A percentile compares a stretch with the other conserved stretches of the same genome.
Evolutionary conservation across 1,140 invertebrate species (phyloP).

Genomic region (Pachypeltis micranthus): DNA sequence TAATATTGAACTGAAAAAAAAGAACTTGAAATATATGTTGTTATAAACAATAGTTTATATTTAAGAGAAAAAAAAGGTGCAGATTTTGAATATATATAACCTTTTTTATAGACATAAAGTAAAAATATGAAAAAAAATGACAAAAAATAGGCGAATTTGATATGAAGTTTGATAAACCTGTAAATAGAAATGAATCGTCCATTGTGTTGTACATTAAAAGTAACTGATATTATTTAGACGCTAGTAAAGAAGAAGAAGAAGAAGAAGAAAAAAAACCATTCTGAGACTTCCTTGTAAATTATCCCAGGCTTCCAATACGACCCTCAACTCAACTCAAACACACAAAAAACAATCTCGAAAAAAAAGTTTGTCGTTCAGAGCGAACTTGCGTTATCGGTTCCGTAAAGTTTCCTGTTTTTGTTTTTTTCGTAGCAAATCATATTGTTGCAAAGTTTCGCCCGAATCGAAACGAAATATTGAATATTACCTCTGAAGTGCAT

Average conservation of each 20-base stretch:
- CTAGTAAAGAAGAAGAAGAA: neutral
- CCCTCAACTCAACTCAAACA: no score
- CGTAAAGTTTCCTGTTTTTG: no score
- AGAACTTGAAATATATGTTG: neutral
- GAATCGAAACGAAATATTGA: no score
- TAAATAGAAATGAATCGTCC: conserved; percentile 7
- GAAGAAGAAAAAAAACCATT: no score
- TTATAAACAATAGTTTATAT: conserved; percentile 4
- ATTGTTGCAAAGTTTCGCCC: no score
- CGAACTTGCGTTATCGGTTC: no score
- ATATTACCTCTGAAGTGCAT: conserved; percentile 7
- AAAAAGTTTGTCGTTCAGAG: no score
- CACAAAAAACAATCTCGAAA: no score
- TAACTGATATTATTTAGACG: neutral
- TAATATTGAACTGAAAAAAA: conserved; percentile 6
- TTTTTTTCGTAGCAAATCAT: no score
- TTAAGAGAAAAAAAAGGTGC: neutral
- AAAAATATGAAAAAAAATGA: neutral
- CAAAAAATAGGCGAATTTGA: conserved; percentile 3
- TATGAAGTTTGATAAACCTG: conserved; percentile 4
- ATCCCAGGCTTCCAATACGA: neutral
- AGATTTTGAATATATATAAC: neutral
- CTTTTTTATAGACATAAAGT: neutral
- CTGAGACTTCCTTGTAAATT: neutral
- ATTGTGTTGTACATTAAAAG: neutral